phyloP scores from a whole-genome alignment of 2,797 vertebrate species.

The Gouania willdenowi region DNA sequence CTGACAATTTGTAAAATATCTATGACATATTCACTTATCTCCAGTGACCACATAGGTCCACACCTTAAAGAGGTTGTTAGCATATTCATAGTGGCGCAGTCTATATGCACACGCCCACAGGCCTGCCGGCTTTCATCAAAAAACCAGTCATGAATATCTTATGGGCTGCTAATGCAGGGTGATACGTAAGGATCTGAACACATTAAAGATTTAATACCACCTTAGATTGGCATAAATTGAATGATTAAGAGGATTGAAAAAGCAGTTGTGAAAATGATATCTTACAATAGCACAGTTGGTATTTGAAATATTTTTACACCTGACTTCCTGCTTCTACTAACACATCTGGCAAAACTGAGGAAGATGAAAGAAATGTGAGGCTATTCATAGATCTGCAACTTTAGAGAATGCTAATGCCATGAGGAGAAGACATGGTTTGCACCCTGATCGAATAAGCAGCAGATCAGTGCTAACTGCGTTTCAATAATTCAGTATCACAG shows the following conservation, averaged over 20 bases:
- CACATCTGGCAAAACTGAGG: background rate
- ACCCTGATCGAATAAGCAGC: background rate
- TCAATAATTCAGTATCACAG: slow-evolving; percentile 65
- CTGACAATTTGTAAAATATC: slow-evolving; percentile 54
- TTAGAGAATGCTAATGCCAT: background rate
- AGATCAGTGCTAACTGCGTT: background rate
- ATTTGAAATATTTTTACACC: no score
- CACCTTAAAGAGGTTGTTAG: slow-evolving; percentile 50
- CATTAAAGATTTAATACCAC: slow-evolving; percentile 73
- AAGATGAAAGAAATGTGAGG: background rate
- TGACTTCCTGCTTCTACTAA: background rate
- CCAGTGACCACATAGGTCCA: slow-evolving; percentile 33
- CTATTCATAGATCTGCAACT: no score
- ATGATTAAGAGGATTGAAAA: background rate
- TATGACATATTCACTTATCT: slow-evolving; percentile 61
- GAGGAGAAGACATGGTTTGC: background rate
- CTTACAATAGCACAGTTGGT: no score
- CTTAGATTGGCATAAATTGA: slow-evolving; percentile 23
- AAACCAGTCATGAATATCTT: slow-evolving; percentile 67
- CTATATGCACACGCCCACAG: slow-evolving; percentile 39
- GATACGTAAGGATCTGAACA: slow-evolving; percentile 61
- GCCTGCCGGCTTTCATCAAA: slow-evolving; percentile 55
- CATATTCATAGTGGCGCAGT: slow-evolving; percentile 61
- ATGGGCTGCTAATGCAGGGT: slow-evolving; percentile 61
- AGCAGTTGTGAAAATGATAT: no score